Conservation (phyloP, 2,113 vertebrate genomes). For the Ovibos moschatus region DNA sequence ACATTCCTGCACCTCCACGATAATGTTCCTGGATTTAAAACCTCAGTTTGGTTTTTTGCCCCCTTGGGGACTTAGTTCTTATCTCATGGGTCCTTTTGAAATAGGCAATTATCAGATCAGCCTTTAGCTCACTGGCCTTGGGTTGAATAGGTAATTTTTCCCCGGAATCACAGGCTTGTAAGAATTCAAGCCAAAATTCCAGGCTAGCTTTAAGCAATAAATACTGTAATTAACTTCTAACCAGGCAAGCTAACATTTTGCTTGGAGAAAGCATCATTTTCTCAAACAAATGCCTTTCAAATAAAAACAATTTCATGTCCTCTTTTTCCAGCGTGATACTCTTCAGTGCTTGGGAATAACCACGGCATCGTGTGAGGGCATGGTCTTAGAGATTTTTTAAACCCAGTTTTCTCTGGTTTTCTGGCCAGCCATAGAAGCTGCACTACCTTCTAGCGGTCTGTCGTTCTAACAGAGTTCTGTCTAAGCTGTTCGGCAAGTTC, state of each 20-base stretch:
- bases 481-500: not conserved
- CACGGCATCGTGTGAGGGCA: not conserved
- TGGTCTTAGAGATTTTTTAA: not conserved
- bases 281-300: slow-evolving; percentile 67
- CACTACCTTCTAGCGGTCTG: not conserved
- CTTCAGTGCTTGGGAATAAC: slow-evolving; percentile 1
- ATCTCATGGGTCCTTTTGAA: slow-evolving; percentile 56
- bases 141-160: slow-evolving; percentile 36
- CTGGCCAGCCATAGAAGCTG: not conserved
- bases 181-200: slow-evolving; percentile 67
- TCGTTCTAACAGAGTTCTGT: not conserved
- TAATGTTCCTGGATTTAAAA: slow-evolving; percentile 29
- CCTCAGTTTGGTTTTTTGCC: not conserved
- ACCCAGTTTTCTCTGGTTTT: slow-evolving; percentile 12
- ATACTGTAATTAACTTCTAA: slow-evolving; percentile 65
- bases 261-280: slow-evolving; percentile 62
- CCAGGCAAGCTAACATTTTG: slow-evolving; percentile 69
- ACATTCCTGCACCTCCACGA: not conserved
- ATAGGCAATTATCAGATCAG: slow-evolving; percentile 48
- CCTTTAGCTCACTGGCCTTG: slow-evolving; percentile 22
- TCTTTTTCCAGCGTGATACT: not conserved
- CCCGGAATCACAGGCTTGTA: not conserved
- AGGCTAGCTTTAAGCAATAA: slow-evolving; percentile 59
- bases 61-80: slow-evolving; percentile 23
- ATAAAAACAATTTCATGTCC: slow-evolving; percentile 46